These are phyloP conservation scores for Erannis defoliaria DNA, from an alignment of 2,888 invertebrate genomes.

Conservation along the genomic window DNA sequence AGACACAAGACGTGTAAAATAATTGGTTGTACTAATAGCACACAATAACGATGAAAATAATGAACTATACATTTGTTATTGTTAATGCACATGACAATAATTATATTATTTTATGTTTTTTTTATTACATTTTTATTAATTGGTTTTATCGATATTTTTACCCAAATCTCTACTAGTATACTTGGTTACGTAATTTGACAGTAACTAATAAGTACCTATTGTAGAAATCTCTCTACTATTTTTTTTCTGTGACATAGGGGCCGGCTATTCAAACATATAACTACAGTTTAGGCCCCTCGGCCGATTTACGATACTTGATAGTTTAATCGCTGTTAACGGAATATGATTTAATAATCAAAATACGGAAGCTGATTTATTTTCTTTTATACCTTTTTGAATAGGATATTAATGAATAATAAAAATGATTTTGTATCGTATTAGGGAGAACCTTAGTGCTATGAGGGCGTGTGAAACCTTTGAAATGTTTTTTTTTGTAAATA, in stretches of 20 bases:
- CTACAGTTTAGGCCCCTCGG: conserved; percentile 28
- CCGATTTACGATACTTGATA: conserved; percentile 35
- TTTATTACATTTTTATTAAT: no score
- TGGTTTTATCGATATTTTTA: no score
- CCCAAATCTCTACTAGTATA: no score
- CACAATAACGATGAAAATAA: no score
- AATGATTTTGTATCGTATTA: conserved; percentile 34
- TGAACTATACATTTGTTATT: no score
- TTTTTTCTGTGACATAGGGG: conserved; percentile 34
- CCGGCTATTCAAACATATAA: conserved; percentile 27
- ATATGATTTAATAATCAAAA: no score
- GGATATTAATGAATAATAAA: conserved; percentile 34
- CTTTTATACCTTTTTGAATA: conserved; percentile 41
- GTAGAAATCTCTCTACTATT: neutral
- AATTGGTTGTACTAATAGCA: no score
- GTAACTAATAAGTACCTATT: neutral
- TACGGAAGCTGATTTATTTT: conserved; percentile 41
- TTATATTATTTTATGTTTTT: no score
- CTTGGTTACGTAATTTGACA: neutral
- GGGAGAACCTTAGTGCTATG: conserved; percentile 39
- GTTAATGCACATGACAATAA: no score
- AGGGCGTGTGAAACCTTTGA: conserved; percentile 39
- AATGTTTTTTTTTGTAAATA: neutral
- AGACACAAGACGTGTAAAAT: no score
- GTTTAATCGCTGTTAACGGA: conserved; percentile 38